phyloP scores from a whole-genome alignment of 2,113 vertebrate genomes.

The Rhinoptilus africanus region DNA sequence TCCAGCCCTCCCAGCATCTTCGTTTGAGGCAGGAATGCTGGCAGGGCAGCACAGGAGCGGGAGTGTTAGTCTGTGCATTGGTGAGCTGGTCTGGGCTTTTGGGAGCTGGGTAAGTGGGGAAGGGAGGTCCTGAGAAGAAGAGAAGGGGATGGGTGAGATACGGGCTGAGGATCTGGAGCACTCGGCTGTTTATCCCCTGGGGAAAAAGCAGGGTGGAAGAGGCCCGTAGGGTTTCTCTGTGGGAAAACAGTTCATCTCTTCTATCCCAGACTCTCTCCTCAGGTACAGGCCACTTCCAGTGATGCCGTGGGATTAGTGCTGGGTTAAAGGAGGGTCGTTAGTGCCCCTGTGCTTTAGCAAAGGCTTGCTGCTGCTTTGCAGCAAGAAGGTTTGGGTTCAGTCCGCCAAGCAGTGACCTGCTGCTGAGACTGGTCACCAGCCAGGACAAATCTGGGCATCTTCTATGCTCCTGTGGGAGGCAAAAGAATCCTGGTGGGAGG shows the following conservation, averaged over 20 bases:
- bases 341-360: background rate
- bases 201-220: background rate
- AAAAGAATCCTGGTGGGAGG: background rate
- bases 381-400: background rate
- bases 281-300: background rate
- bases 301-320: background rate
- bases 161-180: background rate
- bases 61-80: background rate
- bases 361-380: background rate
- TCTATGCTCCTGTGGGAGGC: background rate
- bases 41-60: fast-evolving
- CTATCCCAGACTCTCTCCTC: background rate
- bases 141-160: background rate
- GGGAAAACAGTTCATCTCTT: background rate
- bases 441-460: background rate
- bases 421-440: background rate
- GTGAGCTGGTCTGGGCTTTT: background rate
- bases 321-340: background rate
- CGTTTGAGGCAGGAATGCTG: background rate
- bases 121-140: background rate
- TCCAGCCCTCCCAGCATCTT: background rate
- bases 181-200: background rate
- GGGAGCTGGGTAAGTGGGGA: background rate
- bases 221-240: background rate
- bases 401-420: background rate